Percentiles rank a stretch among this genome's conserved stretches.
Evolutionary conservation across 1,140 invertebrate species (phyloP).

Genomic region (Phenacoccus solenopsis): DNA sequence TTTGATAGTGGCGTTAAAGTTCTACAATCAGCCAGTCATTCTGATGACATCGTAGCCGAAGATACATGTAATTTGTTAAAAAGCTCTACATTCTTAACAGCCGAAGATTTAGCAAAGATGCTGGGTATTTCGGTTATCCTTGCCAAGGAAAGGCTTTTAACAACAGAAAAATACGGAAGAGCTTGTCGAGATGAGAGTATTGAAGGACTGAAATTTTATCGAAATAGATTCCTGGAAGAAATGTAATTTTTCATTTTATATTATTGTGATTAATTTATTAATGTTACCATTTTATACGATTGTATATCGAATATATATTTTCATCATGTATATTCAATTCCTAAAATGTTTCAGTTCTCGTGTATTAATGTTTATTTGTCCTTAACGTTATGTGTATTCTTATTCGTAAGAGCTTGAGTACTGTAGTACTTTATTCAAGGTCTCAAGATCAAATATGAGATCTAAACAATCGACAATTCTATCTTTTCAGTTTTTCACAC

Average conservation of each 20-base stretch:
- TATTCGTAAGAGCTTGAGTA: neutral
- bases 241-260: too few species aligned
- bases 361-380: neutral
- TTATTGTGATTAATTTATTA: neutral
- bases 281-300: too few species aligned
- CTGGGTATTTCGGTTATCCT: conserved; percentile 70
- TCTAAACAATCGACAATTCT: too few species aligned
- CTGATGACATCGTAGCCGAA: conserved; percentile 61
- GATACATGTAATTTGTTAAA: conserved; percentile 58
- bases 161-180: conserved; percentile 67
- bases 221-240: conserved; percentile 59
- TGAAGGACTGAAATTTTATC: conserved; percentile 84
- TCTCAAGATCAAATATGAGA: too few species aligned
- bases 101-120: conserved; percentile 42
- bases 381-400: neutral
- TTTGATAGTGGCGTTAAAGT: conserved; percentile 89
- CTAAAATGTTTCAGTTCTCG: neutral
- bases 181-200: conserved; percentile 88
- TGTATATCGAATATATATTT: too few species aligned
- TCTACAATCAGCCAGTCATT: conserved; percentile 63
- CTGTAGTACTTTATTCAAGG: neutral
- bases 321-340: too few species aligned
- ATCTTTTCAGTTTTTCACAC: too few species aligned
- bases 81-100: conserved; percentile 56
- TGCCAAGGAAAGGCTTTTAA: conserved; percentile 70